These are phyloP conservation scores for Mohoua ochrocephala DNA, from an alignment of 2,113 vertebrate species.

Conservation along the genomic window DNA sequence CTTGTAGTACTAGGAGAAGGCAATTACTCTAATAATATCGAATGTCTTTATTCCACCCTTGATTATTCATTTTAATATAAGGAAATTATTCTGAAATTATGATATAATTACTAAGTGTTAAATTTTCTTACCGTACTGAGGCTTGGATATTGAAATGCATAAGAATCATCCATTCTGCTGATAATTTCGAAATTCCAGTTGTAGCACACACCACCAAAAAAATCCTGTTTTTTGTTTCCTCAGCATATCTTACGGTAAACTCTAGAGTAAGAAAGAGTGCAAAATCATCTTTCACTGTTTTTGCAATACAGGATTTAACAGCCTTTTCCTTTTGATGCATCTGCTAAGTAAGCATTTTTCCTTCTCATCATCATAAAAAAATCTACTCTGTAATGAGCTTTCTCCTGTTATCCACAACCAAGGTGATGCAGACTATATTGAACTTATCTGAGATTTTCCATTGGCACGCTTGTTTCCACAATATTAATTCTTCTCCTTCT, in stretches of 20 bases:
- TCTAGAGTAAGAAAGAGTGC: neutral
- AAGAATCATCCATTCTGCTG: neutral
- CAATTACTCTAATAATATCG: neutral
- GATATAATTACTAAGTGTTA: neutral
- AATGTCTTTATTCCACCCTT: neutral
- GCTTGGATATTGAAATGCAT: neutral
- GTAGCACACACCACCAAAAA: neutral
- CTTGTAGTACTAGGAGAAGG: neutral
- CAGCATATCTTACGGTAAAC: neutral
- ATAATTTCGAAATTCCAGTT: neutral
- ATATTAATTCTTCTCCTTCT: neutral
- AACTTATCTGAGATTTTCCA: neutral
- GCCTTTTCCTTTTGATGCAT: neutral
- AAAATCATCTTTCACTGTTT: neutral
- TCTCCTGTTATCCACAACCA: neutral
- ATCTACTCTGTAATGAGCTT: neutral
- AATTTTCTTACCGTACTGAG: neutral
- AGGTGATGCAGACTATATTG: neutral
- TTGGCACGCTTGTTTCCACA: neutral
- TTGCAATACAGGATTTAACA: neutral
- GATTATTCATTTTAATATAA: neutral
- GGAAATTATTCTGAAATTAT: neutral
- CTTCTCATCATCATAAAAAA: neutral
- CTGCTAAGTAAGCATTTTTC: neutral
- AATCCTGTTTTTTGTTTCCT: neutral